phyloP scores from a whole-genome alignment of 2,888 invertebrate genomes.

The Apantesis nais region DNA sequence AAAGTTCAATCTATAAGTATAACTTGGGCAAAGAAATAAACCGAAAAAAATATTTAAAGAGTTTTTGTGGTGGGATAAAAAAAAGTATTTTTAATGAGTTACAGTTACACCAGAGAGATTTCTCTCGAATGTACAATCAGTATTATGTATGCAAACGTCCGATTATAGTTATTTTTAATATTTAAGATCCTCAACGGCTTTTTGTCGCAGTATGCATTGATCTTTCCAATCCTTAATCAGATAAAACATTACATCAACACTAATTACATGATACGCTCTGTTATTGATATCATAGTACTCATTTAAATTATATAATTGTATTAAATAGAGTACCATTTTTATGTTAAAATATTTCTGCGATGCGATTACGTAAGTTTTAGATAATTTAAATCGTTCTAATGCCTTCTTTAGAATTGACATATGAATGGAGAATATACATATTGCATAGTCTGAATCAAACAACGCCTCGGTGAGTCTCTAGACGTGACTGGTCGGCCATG shows the following conservation, averaged over 20 bases:
- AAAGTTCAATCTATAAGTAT: too few species aligned
- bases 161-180: not conserved
- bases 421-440: not conserved
- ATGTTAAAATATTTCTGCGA: constrained; percentile 11
- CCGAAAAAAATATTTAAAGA: too few species aligned
- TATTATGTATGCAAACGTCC: not conserved
- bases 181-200: constrained; percentile 11
- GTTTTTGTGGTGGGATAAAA: too few species aligned
- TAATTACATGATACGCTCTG: constrained; percentile 31
- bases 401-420: not conserved
- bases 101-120: not conserved
- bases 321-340: constrained; percentile 25
- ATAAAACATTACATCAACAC: constrained; percentile 37
- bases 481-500: not conserved
- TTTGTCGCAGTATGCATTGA: constrained; percentile 17
- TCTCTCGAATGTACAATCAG: not conserved
- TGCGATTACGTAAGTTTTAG: not conserved
- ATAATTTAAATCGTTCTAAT: not conserved
- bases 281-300: constrained; percentile 33
- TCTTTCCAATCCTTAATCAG: constrained; percentile 39
- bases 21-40: too few species aligned
- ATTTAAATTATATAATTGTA: constrained; percentile 25
- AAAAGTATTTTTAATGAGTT: not conserved
- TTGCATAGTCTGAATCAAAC: constrained; percentile 3
- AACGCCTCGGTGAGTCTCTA: not conserved